Evolutionary conservation across 1,140 invertebrate genomes (phyloP).

Genomic region (Drosophila ercepeae): DNA sequence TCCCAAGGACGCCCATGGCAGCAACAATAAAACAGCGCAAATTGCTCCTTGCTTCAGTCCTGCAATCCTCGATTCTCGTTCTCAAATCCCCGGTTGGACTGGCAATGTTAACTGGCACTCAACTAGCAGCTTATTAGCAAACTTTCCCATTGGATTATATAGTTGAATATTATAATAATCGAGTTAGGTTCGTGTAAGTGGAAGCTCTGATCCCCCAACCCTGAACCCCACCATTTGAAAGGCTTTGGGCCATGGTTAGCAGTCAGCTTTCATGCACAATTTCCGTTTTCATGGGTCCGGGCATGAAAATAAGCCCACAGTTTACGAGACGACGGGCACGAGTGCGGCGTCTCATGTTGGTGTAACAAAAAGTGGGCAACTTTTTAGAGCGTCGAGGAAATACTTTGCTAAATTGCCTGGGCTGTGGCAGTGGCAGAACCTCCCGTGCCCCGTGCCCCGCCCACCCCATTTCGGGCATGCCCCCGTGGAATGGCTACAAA

Average conservation of each 20-base stretch:
- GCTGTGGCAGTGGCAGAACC: conserved; percentile 15
- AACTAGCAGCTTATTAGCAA: conserved; percentile 78
- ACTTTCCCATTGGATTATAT: conserved; percentile 78
- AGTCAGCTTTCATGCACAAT: conserved; percentile 77
- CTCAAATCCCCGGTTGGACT: conserved; percentile 28
- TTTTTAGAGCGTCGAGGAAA: conserved; percentile 75
- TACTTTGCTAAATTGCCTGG: conserved; percentile 79
- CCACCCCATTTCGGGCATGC: conserved; percentile 3
- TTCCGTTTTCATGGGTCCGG: conserved; percentile 62
- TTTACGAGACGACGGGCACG: conserved; percentile 42
- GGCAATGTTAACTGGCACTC: conserved; percentile 64
- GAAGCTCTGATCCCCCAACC: conserved; percentile 6
- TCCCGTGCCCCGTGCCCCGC: conserved; percentile 6
- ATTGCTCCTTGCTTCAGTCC: neutral
- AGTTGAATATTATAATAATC: conserved; percentile 81
- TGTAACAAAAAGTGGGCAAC: conserved; percentile 72
- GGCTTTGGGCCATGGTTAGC: conserved; percentile 13
- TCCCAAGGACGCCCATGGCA: neutral
- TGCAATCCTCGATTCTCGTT: conserved; percentile 24
- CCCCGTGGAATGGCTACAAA: conserved; percentile 45
- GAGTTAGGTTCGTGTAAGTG: conserved; percentile 68
- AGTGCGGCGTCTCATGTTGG: conserved; percentile 34
- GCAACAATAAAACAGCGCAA: conserved; percentile 15
- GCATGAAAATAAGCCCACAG: conserved; percentile 74
- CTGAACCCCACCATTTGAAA: neutral